Evolutionary conservation across 2,888 invertebrate genomes (phyloP), one percentile per base, ranked within the genome.

Genomic region (Anoplius nigerrimus): DNA sequence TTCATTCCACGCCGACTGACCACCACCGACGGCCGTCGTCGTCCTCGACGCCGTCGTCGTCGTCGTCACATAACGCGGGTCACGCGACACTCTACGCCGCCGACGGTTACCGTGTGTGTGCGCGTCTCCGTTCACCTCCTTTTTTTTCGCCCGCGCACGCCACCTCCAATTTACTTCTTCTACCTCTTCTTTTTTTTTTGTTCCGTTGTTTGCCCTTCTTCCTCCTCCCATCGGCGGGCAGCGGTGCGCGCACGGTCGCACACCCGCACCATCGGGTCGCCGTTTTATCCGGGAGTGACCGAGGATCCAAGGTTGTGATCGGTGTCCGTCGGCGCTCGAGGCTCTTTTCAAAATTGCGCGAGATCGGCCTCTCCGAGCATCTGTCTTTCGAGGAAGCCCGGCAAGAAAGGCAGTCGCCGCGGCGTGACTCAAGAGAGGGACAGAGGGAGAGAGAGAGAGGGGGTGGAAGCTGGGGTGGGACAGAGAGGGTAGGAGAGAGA

Each of bases 1-100:
- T 87, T 88, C 87, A 88, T 88, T 88, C 88, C 87, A 87, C 87
- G 86, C 86, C 84, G 86, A 87, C 87, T 87, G 87, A 88, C 88
- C 88, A 88, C 85, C 87, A 86, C 86, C 87, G 87, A 86, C 88
- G 88, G 88, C 87, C 82, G 85, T 82, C 82, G 79, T 77, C 83
- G 79, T 80, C 82, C 82, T 78, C 81, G 82, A 76, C 81, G 79
- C 73, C 81, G 82, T 76, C 79, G 81, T 77, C 83, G 82, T 80
- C 83, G 78, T 62, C 68, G 74, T 62, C 57, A 67, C 62, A 66
- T 70, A 73, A 63, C 74, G 75, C 72, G 72, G 64, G 62, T 71
- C 72, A 67, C 75, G 72, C 75, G 75, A 66, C 66, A 75, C 72
- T 34, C 34, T n/a, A 24, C 62, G 64, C 71, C 74, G 72, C 62